Conservation (phyloP, 2,797 vertebrate species). For the Holocentrus rufus region DNA sequence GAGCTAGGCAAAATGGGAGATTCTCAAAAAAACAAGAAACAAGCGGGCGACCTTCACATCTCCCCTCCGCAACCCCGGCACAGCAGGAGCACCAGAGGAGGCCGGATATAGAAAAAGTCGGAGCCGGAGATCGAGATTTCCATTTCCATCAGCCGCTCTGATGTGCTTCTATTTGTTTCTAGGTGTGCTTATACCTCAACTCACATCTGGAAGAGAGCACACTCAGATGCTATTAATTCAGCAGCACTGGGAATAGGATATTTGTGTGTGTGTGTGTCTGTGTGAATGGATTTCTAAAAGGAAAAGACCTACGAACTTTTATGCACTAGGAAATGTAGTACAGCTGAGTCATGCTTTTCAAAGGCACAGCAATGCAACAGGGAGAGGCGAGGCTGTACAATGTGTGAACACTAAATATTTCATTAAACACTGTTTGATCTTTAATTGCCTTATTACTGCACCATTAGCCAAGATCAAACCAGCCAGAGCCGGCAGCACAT, state of each 20-base stretch:
- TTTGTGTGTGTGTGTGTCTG: neutral
- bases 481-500: slow-evolving; percentile 29
- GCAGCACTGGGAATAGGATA: neutral
- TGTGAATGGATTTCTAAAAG: neutral
- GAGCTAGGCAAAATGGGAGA: slow-evolving; percentile 30
- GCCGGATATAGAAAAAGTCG: slow-evolving; percentile 24
- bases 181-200: neutral
- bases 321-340: neutral
- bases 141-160: slow-evolving; percentile 19
- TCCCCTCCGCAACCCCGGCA: slow-evolving; percentile 35
- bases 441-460: slow-evolving; percentile 65
- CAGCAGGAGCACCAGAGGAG: slow-evolving; percentile 29
- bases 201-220: slow-evolving; percentile 6
- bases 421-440: slow-evolving; percentile 66
- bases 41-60: slow-evolving; percentile 47
- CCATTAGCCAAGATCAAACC: slow-evolving; percentile 65
- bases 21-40: slow-evolving; percentile 53
- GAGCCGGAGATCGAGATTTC: neutral
- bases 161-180: slow-evolving; percentile 33
- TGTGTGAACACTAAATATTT: slow-evolving; percentile 59
- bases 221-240: slow-evolving; percentile 32
- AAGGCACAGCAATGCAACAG: slow-evolving; percentile 17
- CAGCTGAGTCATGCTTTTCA: slow-evolving; percentile 22
- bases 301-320: neutral
- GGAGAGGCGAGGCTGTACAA: slow-evolving; percentile 29